Percentiles rank a stretch among this genome's conserved stretches.
These are phyloP conservation scores for Patella caerulea DNA, from an alignment of 2,888 invertebrate species.

Conservation along the genomic window DNA sequence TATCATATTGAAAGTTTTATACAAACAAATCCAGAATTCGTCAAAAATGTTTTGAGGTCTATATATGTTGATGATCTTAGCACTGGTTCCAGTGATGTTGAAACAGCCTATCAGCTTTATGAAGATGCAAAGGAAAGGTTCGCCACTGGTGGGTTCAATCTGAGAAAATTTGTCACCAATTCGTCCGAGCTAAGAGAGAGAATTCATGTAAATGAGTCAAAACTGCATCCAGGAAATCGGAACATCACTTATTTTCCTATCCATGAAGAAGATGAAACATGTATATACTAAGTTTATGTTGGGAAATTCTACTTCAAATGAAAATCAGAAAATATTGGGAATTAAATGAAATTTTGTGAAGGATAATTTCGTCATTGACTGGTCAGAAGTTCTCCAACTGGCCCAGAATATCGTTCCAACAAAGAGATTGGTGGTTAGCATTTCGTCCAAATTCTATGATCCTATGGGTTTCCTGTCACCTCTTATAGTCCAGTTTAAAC, in stretches of 20 bases:
- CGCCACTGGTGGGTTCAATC: neutral
- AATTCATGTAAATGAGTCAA: neutral
- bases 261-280: neutral
- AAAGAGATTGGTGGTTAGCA: neutral
- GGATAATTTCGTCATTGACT: neutral
- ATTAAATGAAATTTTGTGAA: neutral
- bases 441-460: neutral
- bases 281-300: neutral
- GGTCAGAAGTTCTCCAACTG: neutral
- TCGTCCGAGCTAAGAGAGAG: neutral
- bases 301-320: neutral
- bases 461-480: neutral
- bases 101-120: neutral
- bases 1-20: neutral
- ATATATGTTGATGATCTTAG: neutral
- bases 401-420: neutral
- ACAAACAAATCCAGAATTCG: neutral
- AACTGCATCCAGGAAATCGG: neutral
- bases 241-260: neutral
- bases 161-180: constrained; percentile 1
- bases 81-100: neutral
- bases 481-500: neutral
- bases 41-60: neutral
- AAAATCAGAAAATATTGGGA: neutral
- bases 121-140: neutral